A percentile compares a stretch with the other conserved stretches of the same genome.
These are phyloP conservation scores for Andrena haemorrhoa DNA, from an alignment of 2,888 invertebrate genomes.

Conservation along the genomic window DNA sequence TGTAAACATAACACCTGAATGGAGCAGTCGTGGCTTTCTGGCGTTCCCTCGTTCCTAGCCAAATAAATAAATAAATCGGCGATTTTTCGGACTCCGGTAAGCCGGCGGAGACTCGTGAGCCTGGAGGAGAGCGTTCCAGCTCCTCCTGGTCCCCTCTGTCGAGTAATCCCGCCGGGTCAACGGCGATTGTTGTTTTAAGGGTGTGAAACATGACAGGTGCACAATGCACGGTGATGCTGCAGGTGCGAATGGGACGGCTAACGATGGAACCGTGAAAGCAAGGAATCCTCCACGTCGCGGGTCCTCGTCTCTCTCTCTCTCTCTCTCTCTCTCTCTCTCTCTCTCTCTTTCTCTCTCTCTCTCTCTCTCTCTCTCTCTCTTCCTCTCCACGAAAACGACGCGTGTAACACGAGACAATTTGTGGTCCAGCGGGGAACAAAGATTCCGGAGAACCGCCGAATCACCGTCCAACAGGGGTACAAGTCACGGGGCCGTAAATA, in stretches of 20 bases:
- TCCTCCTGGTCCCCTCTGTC: slow-evolving; percentile 31
- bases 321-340: too few species aligned
- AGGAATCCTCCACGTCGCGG: slow-evolving; percentile 60
- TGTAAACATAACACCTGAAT: slow-evolving; percentile 74
- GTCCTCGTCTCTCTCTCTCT: slow-evolving; percentile 3
- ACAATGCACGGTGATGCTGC: slow-evolving; percentile 80
- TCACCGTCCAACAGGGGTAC: slow-evolving; percentile 48
- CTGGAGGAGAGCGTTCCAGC: slow-evolving; percentile 45
- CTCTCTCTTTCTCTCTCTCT: background rate
- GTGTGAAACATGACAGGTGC: slow-evolving; percentile 84
- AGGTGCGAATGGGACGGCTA: slow-evolving; percentile 78
- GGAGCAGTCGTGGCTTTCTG: slow-evolving; percentile 59
- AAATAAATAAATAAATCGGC: slow-evolving; percentile 81
- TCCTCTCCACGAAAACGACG: slow-evolving; percentile 26
- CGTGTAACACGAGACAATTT: slow-evolving; percentile 68
- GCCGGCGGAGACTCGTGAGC: slow-evolving; percentile 49
- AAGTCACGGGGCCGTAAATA: slow-evolving; percentile 21
- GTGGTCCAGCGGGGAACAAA: slow-evolving; percentile 57
- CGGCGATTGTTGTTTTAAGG: slow-evolving; percentile 83
- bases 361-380: background rate
- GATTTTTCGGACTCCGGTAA: slow-evolving; percentile 75
- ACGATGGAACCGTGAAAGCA: slow-evolving; percentile 67
- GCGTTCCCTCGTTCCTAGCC: slow-evolving; percentile 63
- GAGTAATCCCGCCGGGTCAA: slow-evolving; percentile 79
- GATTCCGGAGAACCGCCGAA: slow-evolving; percentile 64